Evolutionary conservation across 2,113 vertebrate genomes (phyloP).

Genomic region (Pampusana beccarii): DNA sequence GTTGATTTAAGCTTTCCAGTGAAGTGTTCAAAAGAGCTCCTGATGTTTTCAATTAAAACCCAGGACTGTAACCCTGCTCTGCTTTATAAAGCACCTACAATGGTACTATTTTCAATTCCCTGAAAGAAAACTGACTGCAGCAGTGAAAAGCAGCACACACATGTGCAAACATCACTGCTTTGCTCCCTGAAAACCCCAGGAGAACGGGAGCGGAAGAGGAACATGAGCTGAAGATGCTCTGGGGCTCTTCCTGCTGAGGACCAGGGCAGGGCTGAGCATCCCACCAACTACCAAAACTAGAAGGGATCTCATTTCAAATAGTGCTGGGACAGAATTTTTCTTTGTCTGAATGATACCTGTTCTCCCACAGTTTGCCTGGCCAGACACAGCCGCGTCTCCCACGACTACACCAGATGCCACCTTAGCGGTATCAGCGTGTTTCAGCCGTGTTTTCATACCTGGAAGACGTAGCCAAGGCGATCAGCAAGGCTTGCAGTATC

Average conservation of each 20-base stretch:
- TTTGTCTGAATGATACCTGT: background rate
- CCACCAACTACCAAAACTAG: background rate
- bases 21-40: background rate
- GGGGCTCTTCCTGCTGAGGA: background rate
- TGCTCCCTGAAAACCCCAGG: background rate
- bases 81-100: background rate
- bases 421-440: fast-evolving
- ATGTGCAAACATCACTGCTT: background rate
- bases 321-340: background rate
- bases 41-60: background rate
- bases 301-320: background rate
- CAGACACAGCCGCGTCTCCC: fast-evolving
- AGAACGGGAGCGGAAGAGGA: background rate
- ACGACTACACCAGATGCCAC: background rate
- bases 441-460: constrained; percentile 61
- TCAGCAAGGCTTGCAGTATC: constrained; percentile 87
- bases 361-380: background rate
- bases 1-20: background rate
- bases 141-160: fast-evolving
- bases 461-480: constrained; percentile 89
- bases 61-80: background rate
- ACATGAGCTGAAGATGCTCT: fast-evolving
- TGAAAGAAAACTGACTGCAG: background rate
- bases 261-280: background rate
- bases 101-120: background rate